These are phyloP conservation scores for Hyla sarda DNA, from an alignment of 2,113 vertebrate genomes.

Conservation along the genomic window DNA sequence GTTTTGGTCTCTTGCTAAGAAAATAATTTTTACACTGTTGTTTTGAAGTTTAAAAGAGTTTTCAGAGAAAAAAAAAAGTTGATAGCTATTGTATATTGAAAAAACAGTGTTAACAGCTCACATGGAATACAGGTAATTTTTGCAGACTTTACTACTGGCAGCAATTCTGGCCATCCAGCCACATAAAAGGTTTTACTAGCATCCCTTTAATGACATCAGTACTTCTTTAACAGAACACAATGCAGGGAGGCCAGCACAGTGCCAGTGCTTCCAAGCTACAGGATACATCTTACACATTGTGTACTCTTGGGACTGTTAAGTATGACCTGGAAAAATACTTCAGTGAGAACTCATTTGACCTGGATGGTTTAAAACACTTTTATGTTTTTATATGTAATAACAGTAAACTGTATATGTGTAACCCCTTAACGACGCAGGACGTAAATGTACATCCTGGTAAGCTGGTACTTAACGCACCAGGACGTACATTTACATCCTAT, in stretches of 20 bases:
- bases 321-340: slow-evolving; percentile 53
- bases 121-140: slow-evolving; percentile 54
- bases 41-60: no score
- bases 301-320: slow-evolving; percentile 21
- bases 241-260: slow-evolving; percentile 30
- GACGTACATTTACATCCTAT: no score
- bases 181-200: slow-evolving; percentile 47
- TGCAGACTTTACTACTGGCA: slow-evolving; percentile 52
- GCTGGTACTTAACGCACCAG: no score
- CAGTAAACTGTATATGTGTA: slow-evolving; percentile 13
- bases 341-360: slow-evolving; percentile 49
- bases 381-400: not conserved
- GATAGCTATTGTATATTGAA: slow-evolving; percentile 21
- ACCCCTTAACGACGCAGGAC: no score
- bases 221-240: slow-evolving; percentile 7
- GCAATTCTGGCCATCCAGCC: slow-evolving; percentile 26
- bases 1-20: no score
- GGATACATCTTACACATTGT: slow-evolving; percentile 38
- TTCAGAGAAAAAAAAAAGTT: not conserved
- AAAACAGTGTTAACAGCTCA: slow-evolving; percentile 58
- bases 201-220: slow-evolving; percentile 52
- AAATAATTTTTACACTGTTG: no score
- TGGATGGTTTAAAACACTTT: slow-evolving; percentile 24
- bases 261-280: slow-evolving; percentile 41
- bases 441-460: no score